Evolutionary conservation across 1,140 invertebrate species (phyloP).

Genomic region (Hestina assimilis): DNA sequence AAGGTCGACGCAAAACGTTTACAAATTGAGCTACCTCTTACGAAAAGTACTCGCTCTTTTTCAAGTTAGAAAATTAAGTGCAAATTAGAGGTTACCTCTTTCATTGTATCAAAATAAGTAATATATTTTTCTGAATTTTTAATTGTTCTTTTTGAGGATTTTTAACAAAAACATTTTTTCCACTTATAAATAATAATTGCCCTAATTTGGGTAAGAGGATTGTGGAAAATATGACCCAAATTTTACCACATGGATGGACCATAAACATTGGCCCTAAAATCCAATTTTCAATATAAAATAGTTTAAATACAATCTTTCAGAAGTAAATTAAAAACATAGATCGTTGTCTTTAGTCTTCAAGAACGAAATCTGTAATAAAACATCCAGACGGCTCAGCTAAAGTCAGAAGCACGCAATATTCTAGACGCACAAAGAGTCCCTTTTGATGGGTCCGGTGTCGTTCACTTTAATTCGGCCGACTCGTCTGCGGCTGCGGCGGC

Average conservation of each 20-base stretch:
- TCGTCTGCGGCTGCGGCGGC: conserved; percentile 34
- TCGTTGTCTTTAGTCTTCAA: background rate
- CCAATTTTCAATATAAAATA: no score
- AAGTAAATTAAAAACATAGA: no score
- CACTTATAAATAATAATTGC: no score
- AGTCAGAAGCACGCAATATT: conserved; percentile 12
- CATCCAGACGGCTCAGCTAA: background rate
- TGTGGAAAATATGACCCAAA: no score
- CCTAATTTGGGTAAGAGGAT: no score
- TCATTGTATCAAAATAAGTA: no score
- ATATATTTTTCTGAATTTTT: no score
- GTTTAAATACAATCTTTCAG: background rate
- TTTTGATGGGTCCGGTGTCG: conserved; percentile 39
- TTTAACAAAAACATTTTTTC: no score
- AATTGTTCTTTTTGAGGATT: no score
- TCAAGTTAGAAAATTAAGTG: background rate
- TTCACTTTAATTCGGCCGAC: conserved; percentile 42
- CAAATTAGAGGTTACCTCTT: no score
- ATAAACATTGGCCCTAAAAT: no score
- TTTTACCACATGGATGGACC: no score
- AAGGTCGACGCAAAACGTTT: background rate
- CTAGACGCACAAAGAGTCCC: conserved; percentile 33
- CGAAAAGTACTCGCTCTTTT: background rate
- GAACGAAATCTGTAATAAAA: background rate
- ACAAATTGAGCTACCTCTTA: background rate